Evolutionary conservation across 2,888 invertebrate species (phyloP), one percentile per base, ranked within the genome.

Genomic region (Oxystoma pomonae): DNA sequence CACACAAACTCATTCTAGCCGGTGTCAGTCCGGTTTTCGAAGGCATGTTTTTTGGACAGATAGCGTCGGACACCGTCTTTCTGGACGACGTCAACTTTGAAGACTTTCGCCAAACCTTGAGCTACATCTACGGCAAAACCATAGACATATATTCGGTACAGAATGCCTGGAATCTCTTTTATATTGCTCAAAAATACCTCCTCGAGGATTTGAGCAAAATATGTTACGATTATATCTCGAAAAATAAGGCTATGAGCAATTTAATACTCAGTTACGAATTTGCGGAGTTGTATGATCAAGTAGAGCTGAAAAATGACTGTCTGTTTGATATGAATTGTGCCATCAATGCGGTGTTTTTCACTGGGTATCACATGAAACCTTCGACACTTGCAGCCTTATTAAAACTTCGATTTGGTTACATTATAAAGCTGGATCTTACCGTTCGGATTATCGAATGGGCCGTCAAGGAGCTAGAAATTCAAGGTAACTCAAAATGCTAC

Each of bases 21-120:
- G 84, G 85, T 63, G 84, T 84, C 70, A 88, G 88, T 74, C 87
- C 87, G 5, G 88, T 88, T 49, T 88, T 89, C 80, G 86, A 87
- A 77, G 86, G 85, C 20, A 87, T 88, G 86, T 83, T 88, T 67
- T 88, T 84, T 77, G 88, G 89, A 0, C 83, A 85, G 16, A 72
- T 88, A 71, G 84, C 86, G 7, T 80, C 82, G 68, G 83, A 86
- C 63, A 74, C 77, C 62, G 84, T 87, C 64, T 73, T 77, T 58
- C 81, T 87, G 63, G 82, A 83, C 63, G 88, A 88, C 73, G 85
- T 87, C 64, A 83, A 84, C 70, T 83, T 86, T 20, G 82, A 83
- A 60, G 83, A 85, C 68, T 88, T 89, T 77, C 83, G 84, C 73
- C 80, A 84, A 65, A 77, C 87, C 68, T 77, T 88, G 0, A 83